Conservation (phyloP, 2,888 invertebrate genomes). For the Clistopyga incitator region DNA sequence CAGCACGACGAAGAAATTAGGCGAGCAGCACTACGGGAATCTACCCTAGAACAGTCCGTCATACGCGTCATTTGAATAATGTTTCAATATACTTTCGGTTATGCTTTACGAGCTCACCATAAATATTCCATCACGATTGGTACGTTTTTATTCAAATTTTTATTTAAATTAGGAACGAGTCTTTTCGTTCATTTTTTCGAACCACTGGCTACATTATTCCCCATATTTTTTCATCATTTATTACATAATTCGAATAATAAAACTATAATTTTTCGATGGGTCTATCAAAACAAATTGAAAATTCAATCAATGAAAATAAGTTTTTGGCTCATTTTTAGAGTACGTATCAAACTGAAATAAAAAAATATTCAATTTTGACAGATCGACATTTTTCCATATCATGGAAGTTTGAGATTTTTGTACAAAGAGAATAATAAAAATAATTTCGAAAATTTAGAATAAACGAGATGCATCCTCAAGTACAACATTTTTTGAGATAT, state of each 20-base stretch:
- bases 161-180: constrained; percentile 29
- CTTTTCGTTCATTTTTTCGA: background rate
- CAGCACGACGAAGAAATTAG: constrained; percentile 54
- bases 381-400: too few relatives aligned
- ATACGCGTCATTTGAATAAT: constrained; percentile 55
- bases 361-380: too few relatives aligned
- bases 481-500: constrained; percentile 20
- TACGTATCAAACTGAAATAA: too few relatives aligned
- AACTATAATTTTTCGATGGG: background rate
- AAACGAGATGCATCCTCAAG: background rate
- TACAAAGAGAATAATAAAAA: too few relatives aligned
- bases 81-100: constrained; percentile 48
- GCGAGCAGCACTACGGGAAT: constrained; percentile 57
- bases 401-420: too few relatives aligned
- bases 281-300: too few relatives aligned
- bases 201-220: background rate
- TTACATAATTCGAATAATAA: background rate
- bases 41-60: constrained; percentile 26
- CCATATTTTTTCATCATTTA: background rate
- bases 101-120: constrained; percentile 34
- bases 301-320: too few relatives aligned
- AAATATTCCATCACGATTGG: constrained; percentile 43
- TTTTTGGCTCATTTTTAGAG: too few relatives aligned
- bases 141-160: constrained; percentile 59
- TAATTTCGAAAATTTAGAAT: background rate